These are phyloP conservation scores for Geotrupes spiniger DNA, from an alignment of 2,888 invertebrate genomes.

Conservation along the genomic window DNA sequence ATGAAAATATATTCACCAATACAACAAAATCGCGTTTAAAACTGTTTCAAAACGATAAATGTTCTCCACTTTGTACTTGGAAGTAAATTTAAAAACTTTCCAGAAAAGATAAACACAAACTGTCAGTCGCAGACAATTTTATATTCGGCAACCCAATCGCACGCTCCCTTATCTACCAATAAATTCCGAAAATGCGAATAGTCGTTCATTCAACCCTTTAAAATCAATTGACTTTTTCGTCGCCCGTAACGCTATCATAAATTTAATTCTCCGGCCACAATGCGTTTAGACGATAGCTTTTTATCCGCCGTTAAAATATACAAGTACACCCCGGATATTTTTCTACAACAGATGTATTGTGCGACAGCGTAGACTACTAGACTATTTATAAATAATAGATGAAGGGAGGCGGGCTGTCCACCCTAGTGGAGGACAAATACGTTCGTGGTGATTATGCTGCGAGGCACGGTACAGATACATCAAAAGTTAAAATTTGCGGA, in stretches of 20 bases:
- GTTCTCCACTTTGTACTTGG: no score
- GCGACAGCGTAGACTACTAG: slow-evolving; percentile 10
- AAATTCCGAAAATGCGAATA: background rate
- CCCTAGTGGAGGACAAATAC: slow-evolving; percentile 2
- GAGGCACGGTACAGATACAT: background rate
- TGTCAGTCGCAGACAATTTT: background rate
- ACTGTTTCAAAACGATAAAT: no score
- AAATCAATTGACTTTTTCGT: slow-evolving; percentile 1
- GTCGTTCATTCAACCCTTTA: slow-evolving; percentile 2
- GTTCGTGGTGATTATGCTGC: background rate
- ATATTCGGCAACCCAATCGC: background rate
- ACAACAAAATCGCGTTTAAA: no score
- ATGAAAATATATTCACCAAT: no score
- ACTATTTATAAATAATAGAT: slow-evolving; percentile 21
- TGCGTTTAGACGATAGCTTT: background rate
- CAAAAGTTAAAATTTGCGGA: background rate
- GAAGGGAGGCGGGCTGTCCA: slow-evolving; percentile 8
- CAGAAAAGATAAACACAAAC: background rate
- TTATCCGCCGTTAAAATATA: background rate
- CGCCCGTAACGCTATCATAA: slow-evolving; percentile 2
- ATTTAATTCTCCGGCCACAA: slow-evolving; percentile 3
- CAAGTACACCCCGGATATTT: background rate
- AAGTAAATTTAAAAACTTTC: background rate
- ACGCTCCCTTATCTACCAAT: background rate
- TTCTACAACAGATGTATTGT: slow-evolving; percentile 14